phyloP scores from a whole-genome alignment of 2,113 vertebrate genomes.

The Caracal caracal region DNA sequence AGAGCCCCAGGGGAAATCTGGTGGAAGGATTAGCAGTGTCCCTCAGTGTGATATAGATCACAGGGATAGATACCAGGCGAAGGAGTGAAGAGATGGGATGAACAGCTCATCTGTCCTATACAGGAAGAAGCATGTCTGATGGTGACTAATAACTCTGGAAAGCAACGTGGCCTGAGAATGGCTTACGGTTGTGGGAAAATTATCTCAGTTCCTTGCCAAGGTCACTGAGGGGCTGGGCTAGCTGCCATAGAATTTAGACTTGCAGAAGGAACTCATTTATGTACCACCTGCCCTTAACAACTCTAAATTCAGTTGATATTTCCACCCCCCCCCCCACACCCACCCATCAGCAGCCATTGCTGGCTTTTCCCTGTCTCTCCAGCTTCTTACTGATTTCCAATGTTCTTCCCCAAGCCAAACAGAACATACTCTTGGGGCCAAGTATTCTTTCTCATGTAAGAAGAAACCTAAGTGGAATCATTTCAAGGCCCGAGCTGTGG shows the following conservation, averaged over 20 bases:
- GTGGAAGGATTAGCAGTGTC: neutral
- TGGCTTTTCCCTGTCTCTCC: constrained; percentile 76
- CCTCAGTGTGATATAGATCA: neutral
- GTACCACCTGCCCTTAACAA: constrained; percentile 66
- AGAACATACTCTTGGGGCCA: neutral
- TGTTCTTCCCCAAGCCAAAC: constrained; percentile 32
- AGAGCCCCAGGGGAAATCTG: neutral
- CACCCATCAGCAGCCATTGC: constrained; percentile 73
- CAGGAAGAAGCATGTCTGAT: constrained; percentile 47
- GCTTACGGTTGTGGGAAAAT: constrained; percentile 75
- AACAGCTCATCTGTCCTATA: constrained; percentile 2
- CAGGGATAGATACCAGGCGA: neutral
- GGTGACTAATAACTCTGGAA: constrained; percentile 72
- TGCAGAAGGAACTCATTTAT: constrained; percentile 70
- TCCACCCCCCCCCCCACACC: neutral
- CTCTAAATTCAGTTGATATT: constrained; percentile 74
- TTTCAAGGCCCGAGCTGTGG: neutral
- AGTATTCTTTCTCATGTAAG: constrained; percentile 22
- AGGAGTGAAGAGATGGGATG: constrained; percentile 59
- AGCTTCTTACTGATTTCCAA: constrained; percentile 68
- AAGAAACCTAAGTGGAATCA: neutral
- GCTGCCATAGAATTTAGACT: constrained; percentile 69
- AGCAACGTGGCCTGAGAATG: constrained; percentile 63
- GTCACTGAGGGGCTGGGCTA: constrained; percentile 72
- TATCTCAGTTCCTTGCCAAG: constrained; percentile 74